A percentile compares a stretch with the other conserved stretches of the same genome.
phyloP scores from a whole-genome alignment of 2,113 vertebrate genomes.

The Leptocoma aspasia region DNA sequence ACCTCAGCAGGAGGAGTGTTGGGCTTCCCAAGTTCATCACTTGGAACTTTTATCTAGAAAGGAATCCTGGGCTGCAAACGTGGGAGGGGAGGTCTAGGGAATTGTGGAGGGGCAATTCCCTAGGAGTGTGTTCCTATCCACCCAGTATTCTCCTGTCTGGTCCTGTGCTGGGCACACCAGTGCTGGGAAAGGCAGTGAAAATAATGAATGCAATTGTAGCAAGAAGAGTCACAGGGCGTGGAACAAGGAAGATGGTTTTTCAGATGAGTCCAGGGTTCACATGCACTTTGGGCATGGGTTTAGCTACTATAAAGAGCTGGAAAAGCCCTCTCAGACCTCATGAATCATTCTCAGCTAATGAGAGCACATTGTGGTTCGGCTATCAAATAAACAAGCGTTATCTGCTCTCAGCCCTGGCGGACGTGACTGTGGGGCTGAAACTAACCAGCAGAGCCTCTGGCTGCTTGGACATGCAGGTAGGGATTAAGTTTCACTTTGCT shows the following conservation, averaged over 20 bases:
- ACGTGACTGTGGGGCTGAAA: neutral
- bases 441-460: neutral
- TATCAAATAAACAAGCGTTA: conserved; percentile 18
- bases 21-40: neutral
- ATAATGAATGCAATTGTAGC: neutral
- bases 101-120: neutral
- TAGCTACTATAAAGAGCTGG: neutral
- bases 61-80: neutral
- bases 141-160: neutral
- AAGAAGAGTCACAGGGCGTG: neutral
- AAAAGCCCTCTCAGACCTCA: neutral
- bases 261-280: neutral
- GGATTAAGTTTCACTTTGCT: neutral
- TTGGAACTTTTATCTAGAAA: neutral
- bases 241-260: neutral
- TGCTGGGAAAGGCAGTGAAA: neutral
- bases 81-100: too few relatives aligned
- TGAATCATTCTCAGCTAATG: conserved; percentile 32
- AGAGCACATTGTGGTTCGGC: neutral
- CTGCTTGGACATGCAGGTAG: neutral
- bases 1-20: neutral
- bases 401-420: neutral
- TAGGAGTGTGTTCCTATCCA: neutral
- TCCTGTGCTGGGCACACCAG: neutral
- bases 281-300: neutral